phyloP scores from a whole-genome alignment of 2,113 vertebrate species.

The Gymnorhina tibicen region DNA sequence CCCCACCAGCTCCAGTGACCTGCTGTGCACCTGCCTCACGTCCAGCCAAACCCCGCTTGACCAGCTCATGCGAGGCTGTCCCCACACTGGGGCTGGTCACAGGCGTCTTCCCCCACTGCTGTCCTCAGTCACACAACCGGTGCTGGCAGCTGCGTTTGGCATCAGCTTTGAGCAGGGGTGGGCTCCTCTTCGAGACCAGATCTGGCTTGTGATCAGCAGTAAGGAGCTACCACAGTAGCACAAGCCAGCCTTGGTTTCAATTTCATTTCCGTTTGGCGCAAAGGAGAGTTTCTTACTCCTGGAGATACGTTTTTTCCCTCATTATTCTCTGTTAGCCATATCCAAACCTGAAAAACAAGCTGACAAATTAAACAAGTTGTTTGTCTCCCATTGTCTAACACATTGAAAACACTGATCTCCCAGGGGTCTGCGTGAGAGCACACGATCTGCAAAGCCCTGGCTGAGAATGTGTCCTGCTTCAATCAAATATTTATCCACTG shows the following conservation, averaged over 20 bases:
- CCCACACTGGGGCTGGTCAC: fast-evolving
- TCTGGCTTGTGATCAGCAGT: neutral
- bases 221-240: neutral
- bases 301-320: neutral
- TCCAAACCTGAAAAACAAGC: slow-evolving; percentile 56
- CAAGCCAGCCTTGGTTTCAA: neutral
- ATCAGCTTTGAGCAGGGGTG: fast-evolving
- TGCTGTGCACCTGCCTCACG: neutral
- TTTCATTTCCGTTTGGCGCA: slow-evolving; percentile 1
- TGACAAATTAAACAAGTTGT: slow-evolving; percentile 30
- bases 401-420: neutral
- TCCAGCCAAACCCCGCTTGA: neutral
- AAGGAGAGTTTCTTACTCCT: neutral
- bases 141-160: neutral
- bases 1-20: fast-evolving
- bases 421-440: neutral
- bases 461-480: slow-evolving; percentile 16
- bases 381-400: neutral
- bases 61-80: fast-evolving
- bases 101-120: neutral
- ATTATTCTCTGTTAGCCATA: neutral
- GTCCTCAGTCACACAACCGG: fast-evolving
- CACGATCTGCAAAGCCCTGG: neutral
- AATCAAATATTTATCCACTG: slow-evolving; percentile 63
- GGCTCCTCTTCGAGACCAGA: neutral